Evolutionary conservation across 2,797 vertebrate species (phyloP), one percentile per base, ranked within the genome.

Genomic region (Danio choprae): DNA sequence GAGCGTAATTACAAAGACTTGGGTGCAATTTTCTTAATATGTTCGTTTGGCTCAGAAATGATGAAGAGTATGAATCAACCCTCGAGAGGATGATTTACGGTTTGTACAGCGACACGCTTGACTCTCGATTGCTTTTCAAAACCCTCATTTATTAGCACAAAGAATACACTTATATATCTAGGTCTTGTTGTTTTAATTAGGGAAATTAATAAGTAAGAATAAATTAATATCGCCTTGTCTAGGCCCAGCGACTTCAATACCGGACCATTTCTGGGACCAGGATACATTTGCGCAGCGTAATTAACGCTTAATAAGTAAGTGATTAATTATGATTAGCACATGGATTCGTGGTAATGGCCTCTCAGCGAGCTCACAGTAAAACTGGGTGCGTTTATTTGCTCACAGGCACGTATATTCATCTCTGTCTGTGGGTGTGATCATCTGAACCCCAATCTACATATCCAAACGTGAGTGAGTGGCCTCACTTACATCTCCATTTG

Each of bases 301-400:
- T 95, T 94, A 94, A 94, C 91, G 89, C 89, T 92, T 94, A 94
- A 95, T 95, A 94, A 95, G 92, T 93, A 91, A 94, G 94, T 94
- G 93, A 95, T 94, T 94, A 92, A 95, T 95, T 95, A 94, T 94
- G 93, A 95, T 94, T 95, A 94, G 91, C 81, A 64, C 86, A 73
- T 87, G 90, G 91, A 94, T 92, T 92, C 74, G 84, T 90, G 44
- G 89, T 93, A 94, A 94, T 94, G 92, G 92, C 91, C 90, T 90
- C 91, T 93, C 90, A 88, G 89, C 91, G 89, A 87, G 90, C 88
- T 93, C 91, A 91, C 93, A 93, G 94, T 93, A 93, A 94, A 89
- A 84, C 91, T 90, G 87, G 84, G 83, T 87, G 89, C 92, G 92
- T 93, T 94, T 93, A 94, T 92, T 91, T 88, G 86, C 89, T 90